Evolutionary conservation across 1,140 invertebrate genomes (phyloP).

Genomic region (Hylaeus volcanicus): DNA sequence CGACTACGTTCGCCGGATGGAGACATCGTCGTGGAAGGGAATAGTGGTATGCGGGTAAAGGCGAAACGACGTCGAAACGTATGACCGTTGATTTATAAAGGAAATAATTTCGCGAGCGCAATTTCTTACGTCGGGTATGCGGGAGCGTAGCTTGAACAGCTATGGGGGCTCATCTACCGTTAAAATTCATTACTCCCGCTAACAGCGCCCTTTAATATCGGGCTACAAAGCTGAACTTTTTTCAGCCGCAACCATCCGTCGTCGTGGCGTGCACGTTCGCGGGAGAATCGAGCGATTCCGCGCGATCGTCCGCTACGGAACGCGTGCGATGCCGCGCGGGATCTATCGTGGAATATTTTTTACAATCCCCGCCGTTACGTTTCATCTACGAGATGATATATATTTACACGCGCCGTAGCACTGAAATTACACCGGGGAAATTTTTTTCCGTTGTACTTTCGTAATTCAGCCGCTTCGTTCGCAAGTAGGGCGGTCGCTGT

Average conservation of each 20-base stretch:
- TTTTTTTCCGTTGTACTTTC: conserved; percentile 28
- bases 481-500: conserved; percentile 42
- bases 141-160: conserved; percentile 32
- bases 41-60: conserved; percentile 34
- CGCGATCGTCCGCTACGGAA: conserved; percentile 7
- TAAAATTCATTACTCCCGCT: conserved; percentile 68
- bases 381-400: conserved; percentile 38
- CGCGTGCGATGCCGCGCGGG: not conserved
- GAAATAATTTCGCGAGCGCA: conserved; percentile 72
- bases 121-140: conserved; percentile 67
- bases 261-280: not conserved
- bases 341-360: conserved; percentile 14
- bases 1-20: conserved; percentile 30
- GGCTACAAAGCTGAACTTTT: conserved; percentile 13
- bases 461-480: conserved; percentile 15
- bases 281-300: conserved; percentile 6
- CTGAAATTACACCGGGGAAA: conserved; percentile 43
- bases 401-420: conserved; percentile 39
- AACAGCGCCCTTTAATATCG: conserved; percentile 48
- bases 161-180: conserved; percentile 49
- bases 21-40: conserved; percentile 22
- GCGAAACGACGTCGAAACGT: conserved; percentile 65
- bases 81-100: conserved; percentile 75
- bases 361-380: conserved; percentile 26
- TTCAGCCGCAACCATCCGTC: not conserved